Conservation (phyloP, 2,113 vertebrate species). For the Lampris megalopsis region DNA sequence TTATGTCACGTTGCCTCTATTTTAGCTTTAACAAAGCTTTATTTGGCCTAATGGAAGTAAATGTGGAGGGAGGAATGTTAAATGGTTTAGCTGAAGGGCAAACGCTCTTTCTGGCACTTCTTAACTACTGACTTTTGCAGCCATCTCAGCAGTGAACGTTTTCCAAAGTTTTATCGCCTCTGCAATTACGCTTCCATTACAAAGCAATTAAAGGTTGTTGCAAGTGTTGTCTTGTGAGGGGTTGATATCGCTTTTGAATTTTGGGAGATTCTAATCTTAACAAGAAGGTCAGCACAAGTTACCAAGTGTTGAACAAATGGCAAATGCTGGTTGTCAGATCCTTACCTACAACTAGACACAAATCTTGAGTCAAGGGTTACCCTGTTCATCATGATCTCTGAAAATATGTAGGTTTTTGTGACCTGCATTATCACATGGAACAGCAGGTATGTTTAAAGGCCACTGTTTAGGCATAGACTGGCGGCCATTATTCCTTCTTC, state of each 20-base stretch:
- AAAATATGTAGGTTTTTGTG: no score
- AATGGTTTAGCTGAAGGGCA: constrained; percentile 64
- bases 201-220: not conserved
- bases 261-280: not conserved
- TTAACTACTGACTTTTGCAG: not conserved
- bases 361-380: no score
- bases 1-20: constrained; percentile 66
- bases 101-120: constrained; percentile 21
- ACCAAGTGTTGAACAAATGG: not conserved
- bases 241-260: not conserved
- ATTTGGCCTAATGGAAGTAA: constrained; percentile 29
- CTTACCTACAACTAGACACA: no score
- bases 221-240: not conserved
- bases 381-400: no score
- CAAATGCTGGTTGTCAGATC: not conserved
- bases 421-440: no score
- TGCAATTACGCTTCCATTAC: not conserved
- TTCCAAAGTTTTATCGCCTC: not conserved
- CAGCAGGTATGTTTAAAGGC: not conserved
- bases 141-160: not conserved
- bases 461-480: not conserved
- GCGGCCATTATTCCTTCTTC: not conserved
- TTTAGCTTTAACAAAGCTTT: constrained; percentile 57
- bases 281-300: not conserved
- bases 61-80: constrained; percentile 45